These are phyloP conservation scores for Sardinella longiceps DNA, from an alignment of 2,797 vertebrate species.

Conservation along the genomic window DNA sequence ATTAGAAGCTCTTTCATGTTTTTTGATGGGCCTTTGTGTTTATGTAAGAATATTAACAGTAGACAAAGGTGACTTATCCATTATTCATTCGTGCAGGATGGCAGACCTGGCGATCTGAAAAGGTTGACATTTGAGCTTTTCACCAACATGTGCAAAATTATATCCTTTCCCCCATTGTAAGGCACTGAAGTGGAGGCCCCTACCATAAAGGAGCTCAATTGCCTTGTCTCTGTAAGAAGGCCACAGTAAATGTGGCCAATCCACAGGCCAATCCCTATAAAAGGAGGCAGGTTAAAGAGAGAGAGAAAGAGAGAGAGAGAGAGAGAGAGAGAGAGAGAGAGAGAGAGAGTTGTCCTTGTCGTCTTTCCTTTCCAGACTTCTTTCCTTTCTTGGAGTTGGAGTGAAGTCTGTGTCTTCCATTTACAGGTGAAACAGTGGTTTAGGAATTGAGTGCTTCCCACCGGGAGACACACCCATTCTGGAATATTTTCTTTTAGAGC, in stretches of 20 bases:
- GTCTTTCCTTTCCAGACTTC: slow-evolving; percentile 50
- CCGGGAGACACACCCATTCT: too few relatives aligned
- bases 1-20: slow-evolving; percentile 78
- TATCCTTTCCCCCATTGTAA: slow-evolving; percentile 88
- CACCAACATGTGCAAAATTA: slow-evolving; percentile 90
- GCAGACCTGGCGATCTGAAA: slow-evolving; percentile 90
- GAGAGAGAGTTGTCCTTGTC: too few relatives aligned
- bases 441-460: neutral
- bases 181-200: slow-evolving; percentile 88
- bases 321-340: too few relatives aligned
- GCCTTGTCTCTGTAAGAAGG: slow-evolving; percentile 89
- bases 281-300: slow-evolving; percentile 52
- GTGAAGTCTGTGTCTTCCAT: slow-evolving; percentile 45
- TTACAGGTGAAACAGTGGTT: neutral
- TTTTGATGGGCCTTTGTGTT: slow-evolving; percentile 82
- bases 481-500: too few relatives aligned
- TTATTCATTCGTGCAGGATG: slow-evolving; percentile 91
- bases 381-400: too few relatives aligned
- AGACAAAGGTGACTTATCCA: slow-evolving; percentile 96
- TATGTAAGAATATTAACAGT: slow-evolving; percentile 92
- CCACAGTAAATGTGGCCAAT: slow-evolving; percentile 83
- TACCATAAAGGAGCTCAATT: slow-evolving; percentile 89
- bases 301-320: too few relatives aligned
- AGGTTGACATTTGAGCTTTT: slow-evolving; percentile 96
- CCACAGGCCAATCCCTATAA: slow-evolving; percentile 84